phyloP scores from a whole-genome alignment of 1,140 invertebrate genomes.

The Ostrea edulis region DNA sequence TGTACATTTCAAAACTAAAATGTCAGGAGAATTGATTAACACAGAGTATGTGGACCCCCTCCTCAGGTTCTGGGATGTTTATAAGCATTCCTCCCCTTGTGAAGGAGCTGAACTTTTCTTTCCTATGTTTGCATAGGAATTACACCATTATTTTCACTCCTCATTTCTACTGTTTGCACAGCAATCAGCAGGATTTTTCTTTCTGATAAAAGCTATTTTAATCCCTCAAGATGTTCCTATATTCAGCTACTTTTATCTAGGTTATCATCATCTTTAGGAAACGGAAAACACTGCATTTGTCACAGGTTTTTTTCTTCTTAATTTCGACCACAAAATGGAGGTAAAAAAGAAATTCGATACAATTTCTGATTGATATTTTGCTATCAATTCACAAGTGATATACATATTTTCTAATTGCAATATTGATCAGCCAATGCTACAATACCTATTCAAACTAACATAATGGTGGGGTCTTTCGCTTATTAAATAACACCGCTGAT shows the following conservation, averaged over 20 bases:
- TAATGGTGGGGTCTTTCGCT: background rate
- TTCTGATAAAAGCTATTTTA: slow-evolving; percentile 33
- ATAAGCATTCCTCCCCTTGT: background rate
- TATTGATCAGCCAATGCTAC: background rate
- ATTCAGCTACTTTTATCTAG: background rate
- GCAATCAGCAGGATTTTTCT: slow-evolving; percentile 12
- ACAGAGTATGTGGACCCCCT: background rate
- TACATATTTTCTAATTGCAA: too few relatives aligned
- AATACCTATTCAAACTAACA: background rate
- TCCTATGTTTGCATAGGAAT: slow-evolving; percentile 19
- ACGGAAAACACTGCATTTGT: background rate
- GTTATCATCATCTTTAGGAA: background rate
- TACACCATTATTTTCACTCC: slow-evolving; percentile 30
- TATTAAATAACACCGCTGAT: background rate
- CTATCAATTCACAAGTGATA: too few relatives aligned
- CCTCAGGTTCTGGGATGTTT: background rate
- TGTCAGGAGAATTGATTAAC: too few relatives aligned
- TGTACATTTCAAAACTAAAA: too few relatives aligned
- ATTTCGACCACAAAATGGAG: too few relatives aligned
- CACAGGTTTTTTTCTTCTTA: background rate
- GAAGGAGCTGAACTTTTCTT: background rate
- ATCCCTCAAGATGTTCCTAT: slow-evolving; percentile 1
- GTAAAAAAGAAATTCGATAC: too few relatives aligned
- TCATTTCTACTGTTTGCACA: slow-evolving; percentile 17
- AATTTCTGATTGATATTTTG: too few relatives aligned